Percentiles rank a stretch among this genome's conserved stretches.
phyloP scores from a whole-genome alignment of 2,888 invertebrate genomes.

The Synanthedon formicaeformis region DNA sequence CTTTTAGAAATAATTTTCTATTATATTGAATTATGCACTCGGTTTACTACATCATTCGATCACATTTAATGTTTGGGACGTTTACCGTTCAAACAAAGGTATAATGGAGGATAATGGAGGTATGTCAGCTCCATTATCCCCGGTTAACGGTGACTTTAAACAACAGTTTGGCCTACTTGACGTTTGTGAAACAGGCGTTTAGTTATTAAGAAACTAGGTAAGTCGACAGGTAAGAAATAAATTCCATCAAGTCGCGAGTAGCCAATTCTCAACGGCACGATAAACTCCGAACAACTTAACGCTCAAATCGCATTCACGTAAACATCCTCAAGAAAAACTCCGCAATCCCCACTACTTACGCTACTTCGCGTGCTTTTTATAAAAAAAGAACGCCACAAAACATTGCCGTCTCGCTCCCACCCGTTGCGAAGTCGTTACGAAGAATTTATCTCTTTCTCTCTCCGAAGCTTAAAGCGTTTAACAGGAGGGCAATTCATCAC shows the following conservation, averaged over 20 bases:
- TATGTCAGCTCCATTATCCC: no score
- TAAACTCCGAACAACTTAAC: slow-evolving; percentile 38
- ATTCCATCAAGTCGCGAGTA: background rate
- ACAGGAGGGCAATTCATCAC: slow-evolving; percentile 64
- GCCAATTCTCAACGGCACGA: slow-evolving; percentile 30
- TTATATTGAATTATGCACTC: no score
- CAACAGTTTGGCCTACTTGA: no score
- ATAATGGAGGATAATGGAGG: no score
- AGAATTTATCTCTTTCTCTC: slow-evolving; percentile 27
- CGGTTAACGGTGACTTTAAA: no score
- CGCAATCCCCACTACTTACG: slow-evolving; percentile 67
- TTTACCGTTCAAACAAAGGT: no score
- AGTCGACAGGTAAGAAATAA: no score
- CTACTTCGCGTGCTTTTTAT: slow-evolving; percentile 60
- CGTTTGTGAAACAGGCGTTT: no score
- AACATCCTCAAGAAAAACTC: slow-evolving; percentile 70
- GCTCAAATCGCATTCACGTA: slow-evolving; percentile 67
- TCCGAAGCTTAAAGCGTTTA: slow-evolving; percentile 58
- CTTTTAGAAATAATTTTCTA: no score
- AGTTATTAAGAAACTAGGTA: no score
- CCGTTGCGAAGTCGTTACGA: slow-evolving; percentile 1
- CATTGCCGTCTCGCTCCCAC: slow-evolving; percentile 29
- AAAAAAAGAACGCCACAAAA: slow-evolving; percentile 52
- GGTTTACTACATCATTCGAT: no score
- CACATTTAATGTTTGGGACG: no score